Conservation (phyloP, 1,140 invertebrate species). For the Callitettix versicolor region DNA sequence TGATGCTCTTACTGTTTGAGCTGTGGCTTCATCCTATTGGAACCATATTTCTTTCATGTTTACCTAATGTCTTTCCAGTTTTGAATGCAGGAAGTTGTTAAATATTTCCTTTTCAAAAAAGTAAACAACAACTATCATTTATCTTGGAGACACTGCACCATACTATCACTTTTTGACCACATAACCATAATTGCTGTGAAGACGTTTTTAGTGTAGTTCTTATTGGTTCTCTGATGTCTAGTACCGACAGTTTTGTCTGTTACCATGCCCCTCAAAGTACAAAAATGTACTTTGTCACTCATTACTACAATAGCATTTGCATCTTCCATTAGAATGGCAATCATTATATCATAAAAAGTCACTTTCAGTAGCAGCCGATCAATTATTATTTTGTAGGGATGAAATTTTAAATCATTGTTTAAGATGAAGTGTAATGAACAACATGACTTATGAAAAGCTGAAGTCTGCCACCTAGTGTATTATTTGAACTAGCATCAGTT, state of each 20-base stretch:
- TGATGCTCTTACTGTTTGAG: background rate
- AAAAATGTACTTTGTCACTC: constrained; percentile 31
- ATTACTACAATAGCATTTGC: background rate
- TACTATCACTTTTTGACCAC: constrained; percentile 2
- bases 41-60: constrained; percentile 7
- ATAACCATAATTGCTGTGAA: no score
- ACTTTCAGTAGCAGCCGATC: constrained; percentile 1
- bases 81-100: constrained; percentile 17
- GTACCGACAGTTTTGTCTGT: constrained; percentile 18
- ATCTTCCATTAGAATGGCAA: background rate
- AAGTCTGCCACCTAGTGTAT: constrained; percentile 3
- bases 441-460: background rate
- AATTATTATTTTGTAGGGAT: constrained; percentile 5
- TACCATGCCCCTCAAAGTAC: constrained; percentile 29
- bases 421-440: background rate
- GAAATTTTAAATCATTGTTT: background rate
- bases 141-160: constrained; percentile 11
- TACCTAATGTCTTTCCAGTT: constrained; percentile 17
- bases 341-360: background rate
- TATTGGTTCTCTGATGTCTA: constrained; percentile 1
- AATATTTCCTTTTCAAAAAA: constrained; percentile 19
- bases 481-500: constrained; percentile 1
- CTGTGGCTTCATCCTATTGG: no score
- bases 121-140: constrained; percentile 17
- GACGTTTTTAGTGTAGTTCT: background rate